phyloP scores from a whole-genome alignment of 2,888 invertebrate genomes.

The Orthonevra nobilis region DNA sequence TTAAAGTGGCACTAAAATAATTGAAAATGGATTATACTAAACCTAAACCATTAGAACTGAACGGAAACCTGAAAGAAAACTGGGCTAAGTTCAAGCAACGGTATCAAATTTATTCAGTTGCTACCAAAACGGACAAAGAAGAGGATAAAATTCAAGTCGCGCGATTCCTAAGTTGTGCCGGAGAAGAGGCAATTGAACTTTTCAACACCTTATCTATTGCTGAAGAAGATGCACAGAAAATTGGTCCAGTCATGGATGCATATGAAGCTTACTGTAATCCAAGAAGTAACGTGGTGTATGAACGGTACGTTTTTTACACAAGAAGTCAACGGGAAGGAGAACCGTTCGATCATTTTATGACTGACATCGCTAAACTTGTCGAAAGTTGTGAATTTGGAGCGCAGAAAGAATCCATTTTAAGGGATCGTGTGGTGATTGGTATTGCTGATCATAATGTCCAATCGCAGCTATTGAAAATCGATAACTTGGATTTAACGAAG shows the following conservation, averaged over 20 bases:
- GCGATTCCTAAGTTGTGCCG: slow-evolving; percentile 61
- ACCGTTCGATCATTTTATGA: slow-evolving; percentile 72
- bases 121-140: slow-evolving; percentile 32
- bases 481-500: slow-evolving; percentile 13
- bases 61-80: slow-evolving; percentile 17
- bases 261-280: slow-evolving; percentile 56
- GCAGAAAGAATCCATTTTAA: slow-evolving; percentile 71
- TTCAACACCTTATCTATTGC: slow-evolving; percentile 42
- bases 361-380: slow-evolving; percentile 70
- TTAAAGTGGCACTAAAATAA: too few relatives aligned
- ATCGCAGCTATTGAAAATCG: slow-evolving; percentile 67
- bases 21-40: background rate
- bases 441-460: slow-evolving; percentile 67
- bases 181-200: slow-evolving; percentile 61
- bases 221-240: slow-evolving; percentile 11
- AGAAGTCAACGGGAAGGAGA: slow-evolving; percentile 72
- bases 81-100: slow-evolving; percentile 5
- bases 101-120: slow-evolving; percentile 44
- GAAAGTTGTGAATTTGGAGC: slow-evolving; percentile 71
- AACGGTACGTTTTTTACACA: slow-evolving; percentile 71
- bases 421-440: slow-evolving; percentile 72
- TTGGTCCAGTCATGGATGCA: slow-evolving; percentile 26
- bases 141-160: slow-evolving; percentile 47
- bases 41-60: slow-evolving; percentile 5
- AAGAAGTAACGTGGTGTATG: slow-evolving; percentile 70